Evolutionary conservation across 2,888 invertebrate genomes (phyloP).

Genomic region (Caenorhabditis sp.): DNA sequence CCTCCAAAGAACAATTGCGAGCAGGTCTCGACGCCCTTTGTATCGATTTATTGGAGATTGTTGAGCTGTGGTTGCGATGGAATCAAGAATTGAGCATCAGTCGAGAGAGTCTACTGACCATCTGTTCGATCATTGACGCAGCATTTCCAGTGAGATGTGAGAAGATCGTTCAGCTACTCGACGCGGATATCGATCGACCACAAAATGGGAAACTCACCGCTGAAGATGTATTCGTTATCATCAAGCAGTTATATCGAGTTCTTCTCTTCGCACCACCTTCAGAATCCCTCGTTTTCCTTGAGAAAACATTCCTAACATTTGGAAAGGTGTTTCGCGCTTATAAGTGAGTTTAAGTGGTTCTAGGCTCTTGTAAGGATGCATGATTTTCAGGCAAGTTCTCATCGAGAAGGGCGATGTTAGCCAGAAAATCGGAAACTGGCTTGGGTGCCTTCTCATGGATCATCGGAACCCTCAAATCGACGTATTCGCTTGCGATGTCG

Average conservation of each 20-base stretch:
- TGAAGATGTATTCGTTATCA: slow-evolving; percentile 73
- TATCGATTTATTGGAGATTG: slow-evolving; percentile 78
- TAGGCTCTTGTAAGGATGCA: neutral
- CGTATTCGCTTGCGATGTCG: slow-evolving; percentile 64
- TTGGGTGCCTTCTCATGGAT: slow-evolving; percentile 77
- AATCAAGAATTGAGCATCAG: slow-evolving; percentile 26
- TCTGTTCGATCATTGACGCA: slow-evolving; percentile 62
- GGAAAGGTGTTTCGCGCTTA: slow-evolving; percentile 37
- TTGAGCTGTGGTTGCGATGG: slow-evolving; percentile 77
- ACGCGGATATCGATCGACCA: slow-evolving; percentile 52
- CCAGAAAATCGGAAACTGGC: slow-evolving; percentile 77
- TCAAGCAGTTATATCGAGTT: slow-evolving; percentile 78
- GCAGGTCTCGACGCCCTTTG: slow-evolving; percentile 78
- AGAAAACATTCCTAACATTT: slow-evolving; percentile 65
- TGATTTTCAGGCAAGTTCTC: slow-evolving; percentile 36
- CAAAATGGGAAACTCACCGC: slow-evolving; percentile 32
- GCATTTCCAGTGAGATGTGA: slow-evolving; percentile 59
- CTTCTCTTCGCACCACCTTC: slow-evolving; percentile 75
- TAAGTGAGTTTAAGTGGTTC: slow-evolving; percentile 16
- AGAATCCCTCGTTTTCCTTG: slow-evolving; percentile 69
- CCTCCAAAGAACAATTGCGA: slow-evolving; percentile 69
- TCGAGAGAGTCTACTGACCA: slow-evolving; percentile 40
- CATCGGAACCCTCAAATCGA: slow-evolving; percentile 77
- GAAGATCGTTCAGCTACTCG: slow-evolving; percentile 61
- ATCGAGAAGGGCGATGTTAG: slow-evolving; percentile 62